A percentile compares a stretch with the other conserved stretches of the same genome.
phyloP scores from a whole-genome alignment of 23 tunicate genomes.

The Styela plicata region DNA sequence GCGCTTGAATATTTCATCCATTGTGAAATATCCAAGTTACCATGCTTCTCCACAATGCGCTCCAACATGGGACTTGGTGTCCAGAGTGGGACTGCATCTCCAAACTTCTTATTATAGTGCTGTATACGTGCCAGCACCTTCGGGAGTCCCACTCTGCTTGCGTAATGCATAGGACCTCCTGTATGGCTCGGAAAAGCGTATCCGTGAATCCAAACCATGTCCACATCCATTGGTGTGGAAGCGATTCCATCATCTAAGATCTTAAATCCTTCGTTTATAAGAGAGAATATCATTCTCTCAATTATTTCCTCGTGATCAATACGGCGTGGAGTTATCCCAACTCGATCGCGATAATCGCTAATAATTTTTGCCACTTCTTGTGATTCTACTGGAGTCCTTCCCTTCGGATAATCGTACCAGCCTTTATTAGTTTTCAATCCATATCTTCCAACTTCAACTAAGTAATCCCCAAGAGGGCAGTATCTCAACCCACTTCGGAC shows the following conservation, averaged over 20 bases:
- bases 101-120: constrained; percentile 29
- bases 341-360: constrained; percentile 32
- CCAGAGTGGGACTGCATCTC: constrained; percentile 58
- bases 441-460: constrained; percentile 64
- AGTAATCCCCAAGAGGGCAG: constrained; percentile 50
- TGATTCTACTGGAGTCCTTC: too few relatives aligned
- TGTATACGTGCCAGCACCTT: constrained; percentile 59
- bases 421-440: constrained; percentile 74
- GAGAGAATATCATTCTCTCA: constrained; percentile 52
- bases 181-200: constrained; percentile 69
- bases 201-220: constrained; percentile 60
- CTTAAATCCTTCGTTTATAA: constrained; percentile 83
- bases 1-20: too few relatives aligned
- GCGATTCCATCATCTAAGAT: constrained; percentile 76
- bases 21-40: too few relatives aligned
- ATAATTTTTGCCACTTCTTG: too few relatives aligned
- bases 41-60: constrained; percentile 52
- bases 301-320: constrained; percentile 52
- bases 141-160: constrained; percentile 61
- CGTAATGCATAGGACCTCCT: constrained; percentile 86
- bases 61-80: constrained; percentile 67
- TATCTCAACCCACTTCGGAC: constrained; percentile 44
- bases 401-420: too few relatives aligned
- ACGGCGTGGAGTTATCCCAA: constrained; percentile 27
- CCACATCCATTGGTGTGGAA: constrained; percentile 42